Percentiles rank a stretch among this genome's conserved stretches.
Conservation (phyloP, 2,888 invertebrate species). For the Tortricodes alternella region DNA sequence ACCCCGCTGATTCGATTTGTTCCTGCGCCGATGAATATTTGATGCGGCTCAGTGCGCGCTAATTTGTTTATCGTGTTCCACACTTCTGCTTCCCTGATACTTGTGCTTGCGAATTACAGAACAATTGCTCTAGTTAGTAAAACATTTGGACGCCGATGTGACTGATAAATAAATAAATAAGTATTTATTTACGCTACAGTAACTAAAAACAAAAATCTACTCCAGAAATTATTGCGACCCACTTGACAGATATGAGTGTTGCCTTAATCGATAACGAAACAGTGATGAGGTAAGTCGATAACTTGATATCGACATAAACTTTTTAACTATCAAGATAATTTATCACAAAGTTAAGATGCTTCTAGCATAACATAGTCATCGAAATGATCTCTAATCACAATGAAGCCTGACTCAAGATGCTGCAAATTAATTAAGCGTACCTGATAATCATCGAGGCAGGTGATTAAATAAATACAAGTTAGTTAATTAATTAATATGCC, state of each 20-base stretch:
- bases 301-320: no score
- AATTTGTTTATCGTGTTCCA: constrained; percentile 79
- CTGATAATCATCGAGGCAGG: constrained; percentile 75
- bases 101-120: constrained; percentile 48
- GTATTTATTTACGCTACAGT: no score
- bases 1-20: constrained; percentile 80
- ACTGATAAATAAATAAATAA: no score
- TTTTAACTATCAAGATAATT: no score
- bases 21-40: constrained; percentile 80
- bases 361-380: background rate
- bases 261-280: background rate
- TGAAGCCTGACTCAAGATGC: constrained; percentile 50
- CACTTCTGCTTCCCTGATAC: constrained; percentile 62
- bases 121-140: constrained; percentile 38
- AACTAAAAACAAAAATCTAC: no score
- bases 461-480: constrained; percentile 80
- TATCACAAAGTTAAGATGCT: background rate
- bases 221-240: no score
- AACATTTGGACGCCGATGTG: background rate
- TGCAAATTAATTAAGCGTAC: constrained; percentile 71
- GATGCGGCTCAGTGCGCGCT: constrained; percentile 80
- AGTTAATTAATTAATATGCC: constrained; percentile 75
- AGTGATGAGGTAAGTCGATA: no score
- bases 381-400: constrained; percentile 42
- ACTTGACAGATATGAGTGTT: no score